Conservation (phyloP, 1,140 invertebrate species). For the Lysiphlebus fabarum region DNA sequence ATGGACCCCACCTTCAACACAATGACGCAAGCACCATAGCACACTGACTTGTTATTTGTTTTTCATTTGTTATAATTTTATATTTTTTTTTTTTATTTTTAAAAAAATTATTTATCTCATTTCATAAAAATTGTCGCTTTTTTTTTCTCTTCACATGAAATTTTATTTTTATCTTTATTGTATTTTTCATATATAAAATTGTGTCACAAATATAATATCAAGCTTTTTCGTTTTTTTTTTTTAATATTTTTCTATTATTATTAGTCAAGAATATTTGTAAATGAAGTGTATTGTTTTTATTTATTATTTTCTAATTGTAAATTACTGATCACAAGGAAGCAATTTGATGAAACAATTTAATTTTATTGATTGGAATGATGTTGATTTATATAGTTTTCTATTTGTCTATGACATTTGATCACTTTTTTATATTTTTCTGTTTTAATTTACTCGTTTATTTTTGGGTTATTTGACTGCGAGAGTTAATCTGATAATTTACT, state of each 20-base stretch:
- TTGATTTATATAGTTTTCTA: neutral
- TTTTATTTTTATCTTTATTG: too few relatives aligned
- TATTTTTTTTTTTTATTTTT: neutral
- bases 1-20: slow-evolving; percentile 32
- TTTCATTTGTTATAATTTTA: slow-evolving; percentile 1
- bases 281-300: too few relatives aligned
- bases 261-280: neutral
- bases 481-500: neutral
- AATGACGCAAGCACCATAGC: slow-evolving; percentile 41
- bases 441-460: neutral
- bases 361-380: slow-evolving; percentile 8
- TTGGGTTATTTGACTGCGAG: neutral
- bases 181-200: neutral
- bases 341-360: slow-evolving; percentile 14
- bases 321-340: neutral
- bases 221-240: neutral
- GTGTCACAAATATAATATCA: neutral
- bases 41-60: slow-evolving; percentile 4
- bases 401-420: neutral
- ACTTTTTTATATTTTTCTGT: too few relatives aligned
- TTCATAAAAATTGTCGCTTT: too few relatives aligned
- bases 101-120: too few relatives aligned
- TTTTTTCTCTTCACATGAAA: too few relatives aligned
- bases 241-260: neutral
- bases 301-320: neutral